Evolutionary conservation across 2,113 vertebrate genomes (phyloP).

Genomic region (Pelusios castaneus): DNA sequence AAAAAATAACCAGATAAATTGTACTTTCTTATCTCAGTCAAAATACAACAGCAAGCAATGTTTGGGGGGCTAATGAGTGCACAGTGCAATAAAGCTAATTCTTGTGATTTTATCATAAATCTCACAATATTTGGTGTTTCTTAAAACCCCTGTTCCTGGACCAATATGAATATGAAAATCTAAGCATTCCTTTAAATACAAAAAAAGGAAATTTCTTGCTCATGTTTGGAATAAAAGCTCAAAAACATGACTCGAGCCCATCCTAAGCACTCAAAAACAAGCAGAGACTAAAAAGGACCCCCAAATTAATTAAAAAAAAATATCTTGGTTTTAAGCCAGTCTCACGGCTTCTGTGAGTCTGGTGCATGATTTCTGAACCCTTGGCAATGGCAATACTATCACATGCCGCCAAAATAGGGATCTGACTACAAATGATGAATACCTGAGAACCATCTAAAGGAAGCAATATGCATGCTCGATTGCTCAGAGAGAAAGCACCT

Average conservation of each 20-base stretch:
- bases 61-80: neutral
- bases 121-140: neutral
- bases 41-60: neutral
- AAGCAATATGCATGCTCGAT: neutral
- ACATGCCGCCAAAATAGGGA: neutral
- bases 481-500: neutral
- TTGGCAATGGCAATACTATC: too few species aligned
- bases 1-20: neutral
- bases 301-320: neutral
- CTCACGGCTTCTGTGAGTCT: neutral
- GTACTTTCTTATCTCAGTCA: neutral
- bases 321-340: neutral
- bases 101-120: neutral
- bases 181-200: neutral
- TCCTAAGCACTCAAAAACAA: neutral
- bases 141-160: neutral
- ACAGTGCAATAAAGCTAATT: neutral
- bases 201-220: neutral
- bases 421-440: neutral
- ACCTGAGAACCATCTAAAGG: neutral
- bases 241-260: neutral
- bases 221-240: neutral
- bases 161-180: neutral
- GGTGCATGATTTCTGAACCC: too few species aligned
- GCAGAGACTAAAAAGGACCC: neutral